Evolutionary conservation across 2,888 invertebrate genomes (phyloP), one percentile per base, ranked within the genome.

Genomic region (Euzophera pinguis): DNA sequence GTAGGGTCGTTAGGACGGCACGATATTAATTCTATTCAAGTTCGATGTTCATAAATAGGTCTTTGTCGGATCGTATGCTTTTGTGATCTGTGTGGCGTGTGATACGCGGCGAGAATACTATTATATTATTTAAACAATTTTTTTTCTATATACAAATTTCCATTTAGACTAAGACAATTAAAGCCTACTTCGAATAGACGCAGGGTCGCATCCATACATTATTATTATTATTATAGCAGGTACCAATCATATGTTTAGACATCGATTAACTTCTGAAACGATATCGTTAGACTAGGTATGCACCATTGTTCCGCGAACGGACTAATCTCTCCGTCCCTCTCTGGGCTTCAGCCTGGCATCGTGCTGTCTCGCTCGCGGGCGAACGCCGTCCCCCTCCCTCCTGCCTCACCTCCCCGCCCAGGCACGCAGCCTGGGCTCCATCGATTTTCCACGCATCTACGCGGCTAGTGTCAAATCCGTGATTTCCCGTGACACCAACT

Each of bases 1-100:
- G 87, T 87, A 88, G 87, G 88, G 88, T 88, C 87, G 88, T 85
- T 86, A 89, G 90, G 90, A 90, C 90, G 90, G 90, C 90, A 89
- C 90, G 86, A 89, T 89, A 87, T 79, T 83, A 81, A 78, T 82
- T 84, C 84, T 89, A 88, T 87, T 81, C 85, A 86, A 87, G 77
- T 90, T 90, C 89, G 90, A 90, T 90, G 90, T 90, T 85, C 67
- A 67, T 73, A 69, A 58, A 79, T 84, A 87, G 86, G 86, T 86
- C 83, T 81, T 81, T 78, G 67, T 78, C 75, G 78, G 81, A 75
- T 82, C 70, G 64, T 63, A 63, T 65, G 59, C 60, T 64, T 61
- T 55, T 73, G 69, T 70, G 65, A 68, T 64, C 62, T 67, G 71
- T 68, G 71, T 71, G 71, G 69, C 75, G 76, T 67, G 70, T 71